Evolutionary conservation across 2,113 vertebrate genomes (phyloP), one percentile per base, ranked within the genome.

Genomic region (Triplophysa rosa): DNA sequence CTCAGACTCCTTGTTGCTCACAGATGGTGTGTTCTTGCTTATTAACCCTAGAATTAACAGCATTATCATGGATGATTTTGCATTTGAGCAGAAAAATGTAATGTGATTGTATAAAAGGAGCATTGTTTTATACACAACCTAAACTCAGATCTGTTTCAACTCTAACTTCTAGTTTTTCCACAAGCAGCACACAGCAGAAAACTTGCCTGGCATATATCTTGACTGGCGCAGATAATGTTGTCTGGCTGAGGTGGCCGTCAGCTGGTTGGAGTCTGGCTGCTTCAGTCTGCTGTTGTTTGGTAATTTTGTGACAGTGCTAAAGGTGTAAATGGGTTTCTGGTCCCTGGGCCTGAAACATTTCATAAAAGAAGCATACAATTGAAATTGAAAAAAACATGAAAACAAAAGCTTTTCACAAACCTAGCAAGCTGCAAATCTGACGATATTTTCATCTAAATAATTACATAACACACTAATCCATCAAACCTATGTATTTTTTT

Each of bases 171-270:
- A 11, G 8, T 45, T 45, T 45, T 10, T 58, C 54, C 8, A n/a
- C 8, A 58, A 21, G 8, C 54, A 58, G n/a, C 54, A 58, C 54
- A 58, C 19, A 58, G 54, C 54, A n/a, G 19, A 58, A 58, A 24
- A 26, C 59, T 21, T 76, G 52, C 98, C 98, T 82, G 98, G 97
- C 64, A 99, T 87, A 21, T 99, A 99, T 84, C 98, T 92, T 58
- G 98, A 96, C 76, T 98, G 98, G 83, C 91, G 95, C 84, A 98
- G 89, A 84, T 98, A 99, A 91, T 98, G 97, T 80, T 98, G 95
- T 84, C 96, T 94, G 67, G 96, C 94, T 23, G 96, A 92, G 73
- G 92, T 91, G 17, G 87, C 87, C 71, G 89, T 91, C 77, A 93
- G 89, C 12, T 90, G 84, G 78, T 49, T 83, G 19, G 84, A 89